Percentiles rank a stretch among this genome's conserved stretches.
These are phyloP conservation scores for Chaetodon auriga DNA, from an alignment of 2,113 vertebrate species.

Conservation along the genomic window DNA sequence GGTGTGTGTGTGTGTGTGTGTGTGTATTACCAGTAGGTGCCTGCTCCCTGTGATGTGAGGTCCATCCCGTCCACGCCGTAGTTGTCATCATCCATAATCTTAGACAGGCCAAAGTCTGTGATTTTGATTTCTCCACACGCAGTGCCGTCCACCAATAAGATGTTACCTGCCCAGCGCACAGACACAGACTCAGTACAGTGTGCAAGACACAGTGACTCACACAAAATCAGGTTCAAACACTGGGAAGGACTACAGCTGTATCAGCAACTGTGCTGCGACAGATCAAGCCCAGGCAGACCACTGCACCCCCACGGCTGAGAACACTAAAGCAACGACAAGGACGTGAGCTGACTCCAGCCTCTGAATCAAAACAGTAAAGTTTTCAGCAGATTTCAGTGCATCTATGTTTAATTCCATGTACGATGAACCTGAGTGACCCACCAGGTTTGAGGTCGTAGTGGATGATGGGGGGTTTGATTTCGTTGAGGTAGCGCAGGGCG, in stretches of 20 bases:
- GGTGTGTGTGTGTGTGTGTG: neutral
- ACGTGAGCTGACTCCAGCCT: neutral
- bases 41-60: slow-evolving; percentile 97
- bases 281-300: neutral
- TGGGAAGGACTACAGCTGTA: neutral
- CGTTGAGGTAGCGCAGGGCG: slow-evolving; percentile 99
- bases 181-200: neutral
- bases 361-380: neutral
- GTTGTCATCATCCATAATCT: slow-evolving; percentile 99
- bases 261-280: neutral
- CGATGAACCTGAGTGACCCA: slow-evolving; percentile 65
- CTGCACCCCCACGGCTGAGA: neutral
- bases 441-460: slow-evolving; percentile 99
- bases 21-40: slow-evolving; percentile 94
- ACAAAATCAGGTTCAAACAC: neutral
- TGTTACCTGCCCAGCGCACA: slow-evolving; percentile 88
- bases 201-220: neutral
- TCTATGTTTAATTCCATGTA: neutral
- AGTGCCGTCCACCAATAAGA: slow-evolving; percentile 97
- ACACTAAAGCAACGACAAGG: too few species aligned
- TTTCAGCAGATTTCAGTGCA: neutral
- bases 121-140: slow-evolving; percentile 99
- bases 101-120: slow-evolving; percentile 98
- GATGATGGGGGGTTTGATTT: slow-evolving; percentile 99
- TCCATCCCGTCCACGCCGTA: slow-evolving; percentile 99